A percentile compares a stretch with the other conserved stretches of the same genome.
phyloP scores from a whole-genome alignment of 1,140 invertebrate species.

The Ceratosolen solmsi region DNA sequence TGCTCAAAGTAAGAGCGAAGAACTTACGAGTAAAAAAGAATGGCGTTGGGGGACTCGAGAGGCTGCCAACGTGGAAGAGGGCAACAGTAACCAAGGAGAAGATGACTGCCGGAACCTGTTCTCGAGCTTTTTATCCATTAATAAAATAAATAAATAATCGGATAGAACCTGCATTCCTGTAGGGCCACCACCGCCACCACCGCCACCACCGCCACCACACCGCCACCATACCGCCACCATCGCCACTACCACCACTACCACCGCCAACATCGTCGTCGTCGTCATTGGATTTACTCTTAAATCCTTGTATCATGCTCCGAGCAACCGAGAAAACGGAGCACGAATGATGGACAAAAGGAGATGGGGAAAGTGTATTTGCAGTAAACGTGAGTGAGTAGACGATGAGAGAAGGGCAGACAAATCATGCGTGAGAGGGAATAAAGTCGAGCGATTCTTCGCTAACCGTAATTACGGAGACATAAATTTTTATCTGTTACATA shows the following conservation, averaged over 20 bases:
- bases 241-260: slow-evolving; percentile 50
- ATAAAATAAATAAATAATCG: slow-evolving; percentile 70
- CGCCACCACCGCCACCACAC: slow-evolving; percentile 50
- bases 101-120: slow-evolving; percentile 62
- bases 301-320: slow-evolving; percentile 7
- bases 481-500: background rate
- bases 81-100: background rate
- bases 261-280: too few relatives aligned
- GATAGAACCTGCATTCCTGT: slow-evolving; percentile 63
- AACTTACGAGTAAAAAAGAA: background rate
- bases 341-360: slow-evolving; percentile 26
- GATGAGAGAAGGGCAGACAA: slow-evolving; percentile 15
- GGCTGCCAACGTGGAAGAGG: background rate
- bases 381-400: slow-evolving; percentile 1
- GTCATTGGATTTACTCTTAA: too few relatives aligned
- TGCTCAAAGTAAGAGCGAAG: background rate
- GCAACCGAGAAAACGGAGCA: background rate
- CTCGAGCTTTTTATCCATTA: slow-evolving; percentile 66
- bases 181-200: slow-evolving; percentile 52
- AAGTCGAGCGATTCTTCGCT: background rate
- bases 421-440: slow-evolving; percentile 21
- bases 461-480: slow-evolving; percentile 24
- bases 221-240: slow-evolving; percentile 57
- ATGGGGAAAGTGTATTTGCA: slow-evolving; percentile 14
- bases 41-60: background rate